These are phyloP conservation scores for Gallinago stenura DNA, from an alignment of 2,797 vertebrate genomes.

Conservation along the genomic window DNA sequence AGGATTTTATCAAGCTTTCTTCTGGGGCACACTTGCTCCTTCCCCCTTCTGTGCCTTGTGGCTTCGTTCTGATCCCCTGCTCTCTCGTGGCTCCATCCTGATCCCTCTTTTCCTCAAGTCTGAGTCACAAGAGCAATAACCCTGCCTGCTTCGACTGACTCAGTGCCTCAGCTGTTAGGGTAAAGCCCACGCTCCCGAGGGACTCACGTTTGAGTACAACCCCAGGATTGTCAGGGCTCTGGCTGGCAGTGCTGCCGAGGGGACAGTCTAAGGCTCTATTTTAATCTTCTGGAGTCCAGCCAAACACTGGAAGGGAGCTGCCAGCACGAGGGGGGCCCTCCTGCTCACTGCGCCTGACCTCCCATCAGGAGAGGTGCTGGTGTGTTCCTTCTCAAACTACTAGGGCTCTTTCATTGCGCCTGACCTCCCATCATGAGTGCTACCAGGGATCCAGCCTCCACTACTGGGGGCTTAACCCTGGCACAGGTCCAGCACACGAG, in stretches of 20 bases:
- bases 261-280: constrained; percentile 85
- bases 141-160: constrained; percentile 68
- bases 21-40: not conserved
- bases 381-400: constrained; percentile 80
- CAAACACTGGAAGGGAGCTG: constrained; percentile 80
- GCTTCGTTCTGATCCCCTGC: not conserved
- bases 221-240: constrained; percentile 81
- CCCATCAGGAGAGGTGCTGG: constrained; percentile 82
- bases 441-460: constrained; percentile 77
- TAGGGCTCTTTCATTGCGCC: constrained; percentile 80
- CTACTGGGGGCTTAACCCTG: constrained; percentile 73
- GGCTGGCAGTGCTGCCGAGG: constrained; percentile 79
- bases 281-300: constrained; percentile 81
- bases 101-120: constrained; percentile 26
- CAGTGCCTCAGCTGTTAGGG: constrained; percentile 79
- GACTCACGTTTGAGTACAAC: constrained; percentile 81
- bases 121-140: constrained; percentile 46
- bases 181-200: constrained; percentile 78
- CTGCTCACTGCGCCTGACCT: constrained; percentile 78
- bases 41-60: not conserved
- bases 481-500: constrained; percentile 72
- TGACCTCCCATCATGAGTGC: constrained; percentile 82
- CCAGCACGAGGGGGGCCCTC: constrained; percentile 77
- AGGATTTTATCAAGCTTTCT: not conserved
- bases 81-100: constrained; percentile 48